Evolutionary conservation across 2,888 invertebrate species (phyloP).

Genomic region (Silvanus unidentatus): DNA sequence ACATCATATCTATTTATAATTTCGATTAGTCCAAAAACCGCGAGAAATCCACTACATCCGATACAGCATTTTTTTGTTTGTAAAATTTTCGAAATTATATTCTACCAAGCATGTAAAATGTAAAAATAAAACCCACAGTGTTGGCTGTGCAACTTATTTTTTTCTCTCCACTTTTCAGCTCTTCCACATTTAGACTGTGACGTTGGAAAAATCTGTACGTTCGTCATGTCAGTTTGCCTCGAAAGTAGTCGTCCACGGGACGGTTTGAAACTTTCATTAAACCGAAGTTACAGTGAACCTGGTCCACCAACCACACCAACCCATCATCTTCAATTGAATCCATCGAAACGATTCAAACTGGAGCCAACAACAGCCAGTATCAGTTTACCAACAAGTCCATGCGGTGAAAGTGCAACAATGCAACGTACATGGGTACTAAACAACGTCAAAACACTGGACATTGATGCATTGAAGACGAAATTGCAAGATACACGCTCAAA

Average conservation of each 20-base stretch:
- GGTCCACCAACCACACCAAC: conserved; percentile 45
- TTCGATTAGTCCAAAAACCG: too few species aligned
- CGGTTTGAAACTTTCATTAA: conserved; percentile 53
- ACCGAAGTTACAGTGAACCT: conserved; percentile 54
- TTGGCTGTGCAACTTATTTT: too few species aligned
- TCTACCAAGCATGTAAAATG: too few species aligned
- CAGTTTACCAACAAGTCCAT: conserved; percentile 50
- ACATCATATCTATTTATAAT: too few species aligned
- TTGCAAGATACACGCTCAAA: conserved; percentile 38
- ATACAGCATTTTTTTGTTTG: too few species aligned
- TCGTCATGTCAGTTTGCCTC: conserved; percentile 51
- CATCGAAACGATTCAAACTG: conserved; percentile 52
- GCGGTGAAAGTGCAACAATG: conserved; percentile 51
- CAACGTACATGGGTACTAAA: conserved; percentile 50
- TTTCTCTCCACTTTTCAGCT: conserved; percentile 36
- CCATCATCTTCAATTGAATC: conserved; percentile 38
- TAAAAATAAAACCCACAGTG: too few species aligned
- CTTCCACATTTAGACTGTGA: conserved; percentile 46
- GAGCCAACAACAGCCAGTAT: conserved; percentile 39
- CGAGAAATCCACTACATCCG: too few species aligned
- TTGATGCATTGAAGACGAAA: conserved; percentile 49
- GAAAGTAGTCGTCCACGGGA: conserved; percentile 50
- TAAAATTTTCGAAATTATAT: too few species aligned
- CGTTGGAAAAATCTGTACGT: conserved; percentile 23
- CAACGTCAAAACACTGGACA: conserved; percentile 49